Evolutionary conservation across 2,888 invertebrate species (phyloP), one percentile per base, ranked within the genome.

Genomic region (Microctonus hyperodae): DNA sequence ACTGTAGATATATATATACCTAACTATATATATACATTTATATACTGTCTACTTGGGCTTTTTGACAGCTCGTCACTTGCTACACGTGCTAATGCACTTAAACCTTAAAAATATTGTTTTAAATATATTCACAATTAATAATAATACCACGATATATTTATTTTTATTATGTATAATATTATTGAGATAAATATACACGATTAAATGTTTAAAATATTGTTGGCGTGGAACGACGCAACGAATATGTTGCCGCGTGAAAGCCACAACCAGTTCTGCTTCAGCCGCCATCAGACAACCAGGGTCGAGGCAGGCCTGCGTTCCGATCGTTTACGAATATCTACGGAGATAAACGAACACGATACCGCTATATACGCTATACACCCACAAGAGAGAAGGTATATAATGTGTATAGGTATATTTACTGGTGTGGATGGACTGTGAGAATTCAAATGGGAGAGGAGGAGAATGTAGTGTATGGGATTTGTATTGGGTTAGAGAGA

Each of bases 201-300:
- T 11, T 31, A 57, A 35, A 57, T 35, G 37, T 20, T 57, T 3
- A 20, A 53, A 13, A 37, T 51, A 51, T 7, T 40, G 23, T 56
- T 51, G 50, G 22, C 48, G 57, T 50, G 23, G 65, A 35, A 61
- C 65, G 40, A 48, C n/a, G n/a, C n/a, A 44, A 44, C 44, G 64
- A 64, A 60, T 58, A 75, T 74, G 75, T 76, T 78, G 73, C 76
- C 79, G 78, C 79, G 79, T 76, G 81, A 79, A 77, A 77, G 79
- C 78, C 77, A 79, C 78, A 75, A 76, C 77, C 78, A 79, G 78
- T 81, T 81, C 77, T 81, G 82, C 77, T 78, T 73, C 75, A 75
- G 76, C 79, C 79, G 81, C 81, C 79, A 80, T 81, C 75, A 76
- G 77, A 76, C 77, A 78, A 74, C 75, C 76, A 74, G 75, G 76